Evolutionary conservation across 1,140 invertebrate genomes (phyloP), one percentile per base, ranked within the genome.

Genomic region (Heliconius hewitsoni): DNA sequence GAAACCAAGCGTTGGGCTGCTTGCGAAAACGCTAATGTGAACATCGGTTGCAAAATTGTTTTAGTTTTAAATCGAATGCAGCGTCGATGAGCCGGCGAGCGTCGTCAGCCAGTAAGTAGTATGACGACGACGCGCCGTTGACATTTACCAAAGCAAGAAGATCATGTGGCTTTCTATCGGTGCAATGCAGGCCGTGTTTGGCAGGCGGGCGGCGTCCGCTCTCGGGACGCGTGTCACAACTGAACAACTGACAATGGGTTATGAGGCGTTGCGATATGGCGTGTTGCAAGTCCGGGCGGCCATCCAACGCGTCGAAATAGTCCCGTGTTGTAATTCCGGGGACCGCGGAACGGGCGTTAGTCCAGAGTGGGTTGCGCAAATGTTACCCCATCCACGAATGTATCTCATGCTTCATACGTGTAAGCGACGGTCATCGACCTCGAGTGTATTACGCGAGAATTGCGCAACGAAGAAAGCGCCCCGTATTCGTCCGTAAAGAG

Each of bases 41-140:
- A 91, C 91, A 93, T 93, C 91, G 91, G 88, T 94, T 93, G 93
- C 93, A 91, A 94, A 94, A 94, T 94, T 93, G 91, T 93, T 93
- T 93, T 93, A 94, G 89, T 93, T 94, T 93, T 92, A 89, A 92
- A 93, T 92, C 87, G 87, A 90, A 93, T 89, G 87, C 87, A 88
- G 81, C 84, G 74, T 81, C 85, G 84, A 89, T 87, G 82, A 83
- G 81, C 80, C 27, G 74, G 75, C 11, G 76, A 81, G 79, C 76
- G 72, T 72, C 78, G 81, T 80, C 66, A 78, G 42, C 19, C 55
- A 57, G 55, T 57, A 34, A 34, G 34, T 8, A 37, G 34, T 8
- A 37, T 37, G 34, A 57, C 18, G n/a, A 23, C 76, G 79, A 79
- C 78, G 81, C 73, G 81, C 82, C 79, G 81, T 71, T 86, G 89